Evolutionary conservation across 2,888 invertebrate genomes (phyloP), one percentile per base, ranked within the genome.

Genomic region (Diaperis boleti): DNA sequence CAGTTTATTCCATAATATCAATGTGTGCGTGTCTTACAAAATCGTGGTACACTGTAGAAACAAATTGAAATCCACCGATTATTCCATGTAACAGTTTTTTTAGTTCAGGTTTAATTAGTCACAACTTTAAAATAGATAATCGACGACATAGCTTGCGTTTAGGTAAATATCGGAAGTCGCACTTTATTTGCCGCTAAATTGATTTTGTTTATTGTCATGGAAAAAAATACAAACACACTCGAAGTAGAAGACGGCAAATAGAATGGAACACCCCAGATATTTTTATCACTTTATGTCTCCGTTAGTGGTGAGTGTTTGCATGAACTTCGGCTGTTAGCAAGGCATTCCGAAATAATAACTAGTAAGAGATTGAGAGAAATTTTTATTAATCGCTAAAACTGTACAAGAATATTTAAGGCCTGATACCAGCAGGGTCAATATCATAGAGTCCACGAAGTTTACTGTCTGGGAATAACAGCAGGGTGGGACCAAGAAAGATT

Each of bases 381-480:
- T 37, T 52, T 52, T 52, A 52, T 52, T 54, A 17, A 42, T 54
- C 41, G 54, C 31, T 41, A 41, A 42, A 54, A 42, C 42, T 54
- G 52, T 54, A 54, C 41, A 54, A 54, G 41, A 52, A 52, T 33
- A 37, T 52, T 54, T 35, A 42, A 45, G 35, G 62, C 69, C 71
- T 61, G 71, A 62, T 62, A 54, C 68, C 71, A 64, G 70, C 70
- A 68, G 70, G 68, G 41, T 55, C 49, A 18, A 26, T 49, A 44
- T 50, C 22, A 15, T 41, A 54, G 37, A 17, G 54, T 22, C 59
- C 45, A 44, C 66, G 62, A 65, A 74, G 70, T 73, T 65, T 69
- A 75, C 74, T 76, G 77, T 71, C 74, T 80, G 80, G 79, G 79
- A 80, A 79, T 66, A 73, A 74, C 78, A 76, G 75, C 44, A 39